Evolutionary conservation across 2,113 vertebrate genomes (phyloP), one percentile per base, ranked within the genome.

Genomic region (Gambusia affinis): DNA sequence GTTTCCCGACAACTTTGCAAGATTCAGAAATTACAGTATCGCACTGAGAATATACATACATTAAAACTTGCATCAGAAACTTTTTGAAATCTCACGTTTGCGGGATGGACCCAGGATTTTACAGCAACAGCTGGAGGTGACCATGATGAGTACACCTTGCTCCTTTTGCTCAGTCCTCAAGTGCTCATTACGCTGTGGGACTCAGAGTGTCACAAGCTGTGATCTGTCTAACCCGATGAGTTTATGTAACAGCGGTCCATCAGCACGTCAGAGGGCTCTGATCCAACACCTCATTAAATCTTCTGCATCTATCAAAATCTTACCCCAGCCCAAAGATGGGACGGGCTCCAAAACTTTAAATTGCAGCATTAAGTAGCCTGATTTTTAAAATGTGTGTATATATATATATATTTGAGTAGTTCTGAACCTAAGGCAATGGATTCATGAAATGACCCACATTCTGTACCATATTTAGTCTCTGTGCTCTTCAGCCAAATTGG

Each of bases 371-470:
- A 76, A 86, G 79, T 67, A 80, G 78, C 30, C 57, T 61, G 72
- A 76, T 82, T 87, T 67, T 88, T 87, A 37, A 37, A 37, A 37
- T 37, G 35, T 37, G 35, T 11, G 10, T 35, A 2, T 35, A 35
- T 1, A 8, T n/a, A 35, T 37, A 10, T 37, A 11, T 37, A 3
- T 91, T 84, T 87, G 80, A 88, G 70, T 81, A 82, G 70, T 57
- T 70, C 76, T 88, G 84, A 85, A 87, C 74, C 73, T 60, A n/a
- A 75, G 78, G 83, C 67, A 76, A 39, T 72, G 67, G 65, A 72
- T 86, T 87, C 79, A 84, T 87, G 88, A 87, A 80, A 42, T 78
- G 63, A 83, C 68, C 71, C 75, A 87, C 84, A 86, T 86, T 86
- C 84, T 76, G 86, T 67, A 70, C 85, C 73, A 77, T 75, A 73